These are phyloP conservation scores for Julus scandinavius DNA, from an alignment of 2,888 invertebrate species.

Conservation along the genomic window DNA sequence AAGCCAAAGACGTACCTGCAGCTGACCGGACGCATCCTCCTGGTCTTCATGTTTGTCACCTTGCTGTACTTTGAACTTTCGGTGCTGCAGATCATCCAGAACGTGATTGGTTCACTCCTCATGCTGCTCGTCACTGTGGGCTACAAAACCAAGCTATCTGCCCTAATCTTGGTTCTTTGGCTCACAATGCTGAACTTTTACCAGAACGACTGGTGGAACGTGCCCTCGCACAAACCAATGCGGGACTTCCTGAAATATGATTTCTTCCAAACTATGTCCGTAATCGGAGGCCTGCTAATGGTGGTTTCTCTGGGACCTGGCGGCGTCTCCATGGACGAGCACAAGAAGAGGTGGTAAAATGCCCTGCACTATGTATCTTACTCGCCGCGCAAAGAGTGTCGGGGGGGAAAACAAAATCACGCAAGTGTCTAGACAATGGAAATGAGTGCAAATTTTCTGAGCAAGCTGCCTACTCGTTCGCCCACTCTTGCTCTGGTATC, in stretches of 20 bases:
- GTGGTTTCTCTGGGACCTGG: slow-evolving; percentile 98
- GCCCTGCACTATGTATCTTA: not conserved
- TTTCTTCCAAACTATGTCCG: slow-evolving; percentile 97
- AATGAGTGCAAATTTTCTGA: not conserved
- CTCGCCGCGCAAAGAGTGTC: not conserved
- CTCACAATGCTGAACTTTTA: slow-evolving; percentile 91
- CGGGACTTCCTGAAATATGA: slow-evolving; percentile 99
- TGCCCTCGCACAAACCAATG: slow-evolving; percentile 93
- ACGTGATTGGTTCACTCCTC: slow-evolving; percentile 90
- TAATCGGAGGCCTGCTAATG: slow-evolving; percentile 97
- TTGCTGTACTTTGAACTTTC: slow-evolving; percentile 92
- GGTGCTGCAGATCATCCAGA: slow-evolving; percentile 89
- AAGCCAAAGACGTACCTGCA: slow-evolving; percentile 97
- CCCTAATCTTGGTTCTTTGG: slow-evolving; percentile 90
- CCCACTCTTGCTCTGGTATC: not conserved
- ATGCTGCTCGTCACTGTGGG: slow-evolving; percentile 97
- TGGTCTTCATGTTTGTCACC: slow-evolving; percentile 99
- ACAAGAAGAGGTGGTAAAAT: slow-evolving; percentile 95
- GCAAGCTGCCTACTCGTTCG: not conserved
- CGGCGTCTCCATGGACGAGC: slow-evolving; percentile 99
- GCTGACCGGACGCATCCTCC: slow-evolving; percentile 90
- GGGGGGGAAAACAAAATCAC: not conserved
- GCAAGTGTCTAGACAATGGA: not conserved
- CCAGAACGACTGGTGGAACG: slow-evolving; percentile 98
- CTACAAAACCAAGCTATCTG: slow-evolving; percentile 98